Conservation (phyloP, 2,797 vertebrate genomes). For the Lacerta agilis region DNA sequence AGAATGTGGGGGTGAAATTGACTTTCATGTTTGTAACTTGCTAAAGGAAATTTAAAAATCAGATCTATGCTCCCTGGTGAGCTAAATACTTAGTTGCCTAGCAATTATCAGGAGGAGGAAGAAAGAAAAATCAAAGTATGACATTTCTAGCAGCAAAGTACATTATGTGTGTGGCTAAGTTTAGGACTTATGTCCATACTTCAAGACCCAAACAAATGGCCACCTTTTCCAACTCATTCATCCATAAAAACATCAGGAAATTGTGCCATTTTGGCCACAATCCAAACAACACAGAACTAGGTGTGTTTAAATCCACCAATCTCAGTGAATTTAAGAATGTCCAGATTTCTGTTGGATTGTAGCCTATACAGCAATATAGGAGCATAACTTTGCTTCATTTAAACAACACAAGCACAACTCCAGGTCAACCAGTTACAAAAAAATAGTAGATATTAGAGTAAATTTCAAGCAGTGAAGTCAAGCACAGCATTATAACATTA, state of each 20-base stretch:
- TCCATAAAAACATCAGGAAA: background rate
- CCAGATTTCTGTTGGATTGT: background rate
- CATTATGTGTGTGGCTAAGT: background rate
- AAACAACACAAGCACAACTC: background rate
- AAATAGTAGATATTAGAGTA: background rate
- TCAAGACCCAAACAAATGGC: background rate
- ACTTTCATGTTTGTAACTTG: slow-evolving; percentile 17
- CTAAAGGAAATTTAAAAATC: slow-evolving; percentile 14
- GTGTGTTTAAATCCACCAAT: background rate
- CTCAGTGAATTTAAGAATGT: background rate
- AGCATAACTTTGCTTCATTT: background rate
- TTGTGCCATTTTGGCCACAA: background rate
- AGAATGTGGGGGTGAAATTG: background rate
- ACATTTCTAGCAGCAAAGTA: slow-evolving; percentile 1
- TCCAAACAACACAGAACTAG: slow-evolving; percentile 4
- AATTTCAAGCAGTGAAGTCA: background rate
- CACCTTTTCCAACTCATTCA: slow-evolving; percentile 14
- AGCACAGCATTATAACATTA: too few relatives aligned
- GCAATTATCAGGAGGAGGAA: background rate
- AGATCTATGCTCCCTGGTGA: background rate
- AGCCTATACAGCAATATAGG: background rate
- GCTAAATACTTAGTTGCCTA: background rate
- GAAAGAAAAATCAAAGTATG: background rate
- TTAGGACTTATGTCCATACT: background rate
- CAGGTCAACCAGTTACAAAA: background rate